phyloP scores from a whole-genome alignment of 2,797 vertebrate species.

The Hephaestus fuliginosus region DNA sequence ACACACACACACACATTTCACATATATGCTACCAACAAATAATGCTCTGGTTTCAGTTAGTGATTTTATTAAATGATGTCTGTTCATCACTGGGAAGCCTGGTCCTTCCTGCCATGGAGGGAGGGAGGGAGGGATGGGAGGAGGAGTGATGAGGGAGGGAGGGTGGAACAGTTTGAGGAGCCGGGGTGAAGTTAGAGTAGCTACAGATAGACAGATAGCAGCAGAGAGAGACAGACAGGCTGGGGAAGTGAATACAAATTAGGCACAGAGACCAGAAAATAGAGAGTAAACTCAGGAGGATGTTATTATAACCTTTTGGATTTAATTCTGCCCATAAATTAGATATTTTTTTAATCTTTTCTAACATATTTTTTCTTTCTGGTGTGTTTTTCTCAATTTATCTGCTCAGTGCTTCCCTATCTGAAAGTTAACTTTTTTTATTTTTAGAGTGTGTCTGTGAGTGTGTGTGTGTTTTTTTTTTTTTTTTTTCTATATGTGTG shows the following conservation, averaged over 20 bases:
- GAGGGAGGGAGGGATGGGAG: slow-evolving; percentile 19
- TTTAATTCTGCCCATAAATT: neutral
- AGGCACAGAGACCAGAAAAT: neutral
- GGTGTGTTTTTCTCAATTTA: neutral
- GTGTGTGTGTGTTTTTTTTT: neutral
- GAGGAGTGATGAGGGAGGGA: slow-evolving; percentile 50
- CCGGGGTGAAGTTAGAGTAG: slow-evolving; percentile 61
- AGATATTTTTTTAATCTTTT: neutral
- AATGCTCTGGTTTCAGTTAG: slow-evolving; percentile 38
- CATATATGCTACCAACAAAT: slow-evolving; percentile 27
- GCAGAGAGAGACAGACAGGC: slow-evolving; percentile 41
- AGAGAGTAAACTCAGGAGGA: neutral
- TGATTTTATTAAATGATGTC: slow-evolving; percentile 47
- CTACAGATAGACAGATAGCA: slow-evolving; percentile 32
- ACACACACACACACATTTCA: slow-evolving; percentile 29
- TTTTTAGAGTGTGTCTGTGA: neutral
- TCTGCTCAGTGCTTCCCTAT: neutral
- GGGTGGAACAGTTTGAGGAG: slow-evolving; percentile 65
- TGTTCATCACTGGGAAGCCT: slow-evolving; percentile 43
- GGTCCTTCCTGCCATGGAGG: slow-evolving; percentile 39
- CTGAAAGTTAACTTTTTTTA: neutral
- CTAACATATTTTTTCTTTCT: neutral
- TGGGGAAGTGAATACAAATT: slow-evolving; percentile 1
- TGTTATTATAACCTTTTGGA: neutral
- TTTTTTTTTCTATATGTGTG: slow-evolving; percentile 7